These are phyloP conservation scores for Helicoverpa zea DNA, from an alignment of 1,140 invertebrate genomes.

Conservation along the genomic window DNA sequence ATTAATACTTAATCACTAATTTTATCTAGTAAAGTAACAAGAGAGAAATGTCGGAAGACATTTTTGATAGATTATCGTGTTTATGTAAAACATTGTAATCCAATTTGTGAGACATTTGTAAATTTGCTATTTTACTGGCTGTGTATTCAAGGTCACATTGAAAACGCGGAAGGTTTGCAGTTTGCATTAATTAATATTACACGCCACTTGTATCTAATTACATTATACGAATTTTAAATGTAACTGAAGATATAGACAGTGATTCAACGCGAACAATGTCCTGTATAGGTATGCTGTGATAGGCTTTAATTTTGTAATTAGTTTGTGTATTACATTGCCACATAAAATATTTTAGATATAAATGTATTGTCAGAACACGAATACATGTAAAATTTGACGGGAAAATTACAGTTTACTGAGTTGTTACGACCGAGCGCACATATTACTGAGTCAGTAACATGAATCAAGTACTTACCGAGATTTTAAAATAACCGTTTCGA, in stretches of 20 bases:
- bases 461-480: neutral
- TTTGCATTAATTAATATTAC: neutral
- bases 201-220: neutral
- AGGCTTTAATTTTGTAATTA: neutral
- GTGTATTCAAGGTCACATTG: constrained; percentile 16
- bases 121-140: neutral
- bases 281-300: neutral
- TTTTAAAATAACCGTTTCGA: neutral
- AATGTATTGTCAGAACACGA: neutral
- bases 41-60: neutral
- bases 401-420: neutral
- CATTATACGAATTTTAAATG: neutral
- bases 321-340: neutral
- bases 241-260: neutral
- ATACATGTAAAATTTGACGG: neutral
- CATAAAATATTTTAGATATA: neutral
- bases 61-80: neutral
- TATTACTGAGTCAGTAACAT: constrained; percentile 5
- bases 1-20: constrained; percentile 21
- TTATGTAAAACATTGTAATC: constrained; percentile 35
- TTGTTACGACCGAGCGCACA: neutral
- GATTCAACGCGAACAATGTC: neutral
- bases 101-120: constrained; percentile 22
- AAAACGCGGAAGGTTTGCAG: neutral
- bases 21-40: constrained; percentile 11